Conservation (phyloP, 2,797 vertebrate genomes). For the Trachops cirrhosus region DNA sequence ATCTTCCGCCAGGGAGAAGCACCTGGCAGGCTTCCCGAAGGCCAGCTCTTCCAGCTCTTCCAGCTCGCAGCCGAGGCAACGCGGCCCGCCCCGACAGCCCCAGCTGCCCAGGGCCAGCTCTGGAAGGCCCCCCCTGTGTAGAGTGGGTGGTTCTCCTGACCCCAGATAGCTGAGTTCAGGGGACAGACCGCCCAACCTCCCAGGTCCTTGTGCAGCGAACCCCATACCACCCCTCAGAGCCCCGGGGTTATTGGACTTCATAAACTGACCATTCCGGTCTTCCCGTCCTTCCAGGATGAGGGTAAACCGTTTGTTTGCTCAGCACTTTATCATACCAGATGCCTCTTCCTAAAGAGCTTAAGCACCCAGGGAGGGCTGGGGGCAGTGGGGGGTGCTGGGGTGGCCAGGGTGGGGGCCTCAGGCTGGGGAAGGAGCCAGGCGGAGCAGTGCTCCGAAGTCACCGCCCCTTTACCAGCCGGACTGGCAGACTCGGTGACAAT, state of each 20-base stretch:
- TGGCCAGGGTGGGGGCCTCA: background rate
- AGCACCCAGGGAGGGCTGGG: background rate
- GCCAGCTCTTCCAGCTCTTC: background rate
- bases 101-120: background rate
- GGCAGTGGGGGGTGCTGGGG: background rate
- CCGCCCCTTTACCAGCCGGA: background rate
- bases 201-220: too few species aligned
- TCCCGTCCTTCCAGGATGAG: too few species aligned
- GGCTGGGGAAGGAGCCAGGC: background rate
- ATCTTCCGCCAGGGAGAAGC: background rate
- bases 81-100: background rate
- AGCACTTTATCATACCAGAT: background rate
- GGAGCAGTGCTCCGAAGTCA: background rate
- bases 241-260: accelerated
- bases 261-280: background rate
- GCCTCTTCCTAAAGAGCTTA: background rate
- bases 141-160: too few species aligned
- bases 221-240: background rate
- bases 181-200: background rate
- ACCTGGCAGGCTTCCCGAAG: background rate
- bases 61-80: accelerated
- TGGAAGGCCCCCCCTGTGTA: background rate
- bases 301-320: background rate
- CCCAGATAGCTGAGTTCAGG: background rate
- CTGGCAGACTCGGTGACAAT: background rate